Conservation (phyloP, 2,888 invertebrate genomes). For the Hydriomena furcata region DNA sequence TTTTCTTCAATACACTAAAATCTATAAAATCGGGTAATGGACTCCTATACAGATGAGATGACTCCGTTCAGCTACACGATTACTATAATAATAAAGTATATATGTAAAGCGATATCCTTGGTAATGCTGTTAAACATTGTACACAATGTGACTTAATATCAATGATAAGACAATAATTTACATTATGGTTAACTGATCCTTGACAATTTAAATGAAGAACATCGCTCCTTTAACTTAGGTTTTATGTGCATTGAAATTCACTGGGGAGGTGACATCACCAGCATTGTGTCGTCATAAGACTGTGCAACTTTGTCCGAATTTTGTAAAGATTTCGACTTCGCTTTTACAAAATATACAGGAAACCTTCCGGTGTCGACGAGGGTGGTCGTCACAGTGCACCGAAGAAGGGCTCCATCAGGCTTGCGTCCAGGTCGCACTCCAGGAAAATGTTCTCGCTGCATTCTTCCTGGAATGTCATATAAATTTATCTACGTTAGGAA, state of each 20-base stretch:
- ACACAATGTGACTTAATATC: slow-evolving; percentile 54
- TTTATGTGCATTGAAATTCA: slow-evolving; percentile 30
- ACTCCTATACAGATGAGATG: slow-evolving; percentile 54
- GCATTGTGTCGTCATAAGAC: slow-evolving; percentile 20
- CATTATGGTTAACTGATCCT: slow-evolving; percentile 54
- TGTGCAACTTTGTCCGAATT: slow-evolving; percentile 34
- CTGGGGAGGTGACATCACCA: slow-evolving; percentile 23
- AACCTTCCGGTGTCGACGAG: slow-evolving; percentile 13
- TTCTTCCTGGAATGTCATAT: slow-evolving; percentile 63
- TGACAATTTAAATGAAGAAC: slow-evolving; percentile 27
- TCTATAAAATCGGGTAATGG: slow-evolving; percentile 56
- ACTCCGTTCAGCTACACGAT: slow-evolving; percentile 52
- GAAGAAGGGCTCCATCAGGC: slow-evolving; percentile 76
- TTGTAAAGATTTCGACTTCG: slow-evolving; percentile 34
- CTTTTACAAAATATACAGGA: slow-evolving; percentile 45
- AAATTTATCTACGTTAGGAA: not conserved
- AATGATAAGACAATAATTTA: slow-evolving; percentile 48
- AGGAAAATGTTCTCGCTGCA: slow-evolving; percentile 75
- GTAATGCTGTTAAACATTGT: slow-evolving; percentile 63
- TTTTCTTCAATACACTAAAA: slow-evolving; percentile 55
- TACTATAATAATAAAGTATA: slow-evolving; percentile 55
- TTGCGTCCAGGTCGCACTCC: slow-evolving; percentile 75
- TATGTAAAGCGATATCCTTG: slow-evolving; percentile 76
- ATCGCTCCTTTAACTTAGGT: slow-evolving; percentile 29
- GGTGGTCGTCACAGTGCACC: slow-evolving; percentile 66